Evolutionary conservation across 2,888 invertebrate genomes (phyloP).

Genomic region (Oscheius sp.): DNA sequence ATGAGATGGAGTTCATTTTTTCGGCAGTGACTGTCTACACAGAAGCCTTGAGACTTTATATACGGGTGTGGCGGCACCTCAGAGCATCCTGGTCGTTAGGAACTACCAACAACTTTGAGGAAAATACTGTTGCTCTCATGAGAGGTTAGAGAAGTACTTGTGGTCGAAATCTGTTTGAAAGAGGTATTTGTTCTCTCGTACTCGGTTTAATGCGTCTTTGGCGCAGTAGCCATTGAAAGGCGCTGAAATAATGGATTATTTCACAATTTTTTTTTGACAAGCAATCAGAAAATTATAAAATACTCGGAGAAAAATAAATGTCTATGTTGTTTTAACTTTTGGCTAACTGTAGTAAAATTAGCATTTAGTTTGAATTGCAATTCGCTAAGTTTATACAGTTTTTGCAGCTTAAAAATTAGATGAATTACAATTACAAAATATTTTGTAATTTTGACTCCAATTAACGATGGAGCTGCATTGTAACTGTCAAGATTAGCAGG

Average conservation of each 20-base stretch:
- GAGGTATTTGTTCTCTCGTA: slow-evolving; percentile 21
- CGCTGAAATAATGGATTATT: neutral
- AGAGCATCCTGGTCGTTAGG: neutral
- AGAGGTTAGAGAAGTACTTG: slow-evolving; percentile 12
- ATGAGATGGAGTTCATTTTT: slow-evolving; percentile 11
- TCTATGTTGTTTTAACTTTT: too few relatives aligned
- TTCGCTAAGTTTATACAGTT: too few relatives aligned
- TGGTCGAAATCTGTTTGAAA: slow-evolving; percentile 29
- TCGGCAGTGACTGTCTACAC: neutral
- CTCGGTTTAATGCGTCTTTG: slow-evolving; percentile 3
- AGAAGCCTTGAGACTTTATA: neutral
- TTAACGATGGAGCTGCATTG: too few relatives aligned
- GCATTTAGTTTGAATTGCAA: neutral
- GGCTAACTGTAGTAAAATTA: neutral
- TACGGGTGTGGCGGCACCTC: neutral
- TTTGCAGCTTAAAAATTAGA: too few relatives aligned
- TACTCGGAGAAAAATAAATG: too few relatives aligned
- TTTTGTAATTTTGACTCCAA: too few relatives aligned
- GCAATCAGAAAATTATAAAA: neutral
- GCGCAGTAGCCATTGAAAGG: neutral
- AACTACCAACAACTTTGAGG: neutral
- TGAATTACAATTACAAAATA: too few relatives aligned
- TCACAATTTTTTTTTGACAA: neutral
- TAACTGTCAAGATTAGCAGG: too few relatives aligned
- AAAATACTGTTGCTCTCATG: neutral